Conservation (phyloP, 1,140 invertebrate genomes). For the Drosophila yakuba region DNA sequence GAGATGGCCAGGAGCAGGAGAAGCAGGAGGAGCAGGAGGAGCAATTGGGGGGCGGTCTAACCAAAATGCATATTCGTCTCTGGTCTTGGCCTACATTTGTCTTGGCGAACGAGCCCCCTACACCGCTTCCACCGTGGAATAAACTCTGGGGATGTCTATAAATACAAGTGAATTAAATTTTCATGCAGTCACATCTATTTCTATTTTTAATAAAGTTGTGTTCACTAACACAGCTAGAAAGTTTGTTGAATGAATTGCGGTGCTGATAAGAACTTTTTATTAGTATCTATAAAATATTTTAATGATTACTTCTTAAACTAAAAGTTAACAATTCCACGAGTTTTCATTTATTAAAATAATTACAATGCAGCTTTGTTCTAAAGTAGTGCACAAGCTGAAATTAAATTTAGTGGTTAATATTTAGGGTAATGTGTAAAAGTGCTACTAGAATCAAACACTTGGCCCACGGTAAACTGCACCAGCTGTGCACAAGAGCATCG, state of each 20-base stretch:
- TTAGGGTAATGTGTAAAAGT: too few species aligned
- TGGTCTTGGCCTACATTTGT: constrained; percentile 64
- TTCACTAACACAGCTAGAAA: too few species aligned
- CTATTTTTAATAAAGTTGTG: neutral
- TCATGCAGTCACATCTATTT: neutral
- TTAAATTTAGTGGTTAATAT: too few species aligned
- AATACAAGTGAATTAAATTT: neutral
- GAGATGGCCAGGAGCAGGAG: constrained; percentile 13
- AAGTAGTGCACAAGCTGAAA: too few species aligned
- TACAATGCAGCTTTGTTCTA: too few species aligned
- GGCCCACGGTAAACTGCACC: constrained; percentile 25
- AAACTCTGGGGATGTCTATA: neutral
- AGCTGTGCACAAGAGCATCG: constrained; percentile 33
- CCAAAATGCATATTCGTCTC: constrained; percentile 52
- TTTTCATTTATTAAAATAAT: too few species aligned
- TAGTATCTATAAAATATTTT: too few species aligned
- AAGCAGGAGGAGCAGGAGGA: neutral
- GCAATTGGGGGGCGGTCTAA: neutral
- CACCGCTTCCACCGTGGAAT: constrained; percentile 18
- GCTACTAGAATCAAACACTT: neutral
- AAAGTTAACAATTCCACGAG: too few species aligned
- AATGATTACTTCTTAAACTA: too few species aligned
- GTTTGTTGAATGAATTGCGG: too few species aligned
- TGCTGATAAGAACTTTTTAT: too few species aligned
- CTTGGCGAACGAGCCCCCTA: constrained; percentile 31